These are phyloP conservation scores for Chromoteleia sp. DNA, from an alignment of 2,888 invertebrate genomes.

Conservation along the genomic window DNA sequence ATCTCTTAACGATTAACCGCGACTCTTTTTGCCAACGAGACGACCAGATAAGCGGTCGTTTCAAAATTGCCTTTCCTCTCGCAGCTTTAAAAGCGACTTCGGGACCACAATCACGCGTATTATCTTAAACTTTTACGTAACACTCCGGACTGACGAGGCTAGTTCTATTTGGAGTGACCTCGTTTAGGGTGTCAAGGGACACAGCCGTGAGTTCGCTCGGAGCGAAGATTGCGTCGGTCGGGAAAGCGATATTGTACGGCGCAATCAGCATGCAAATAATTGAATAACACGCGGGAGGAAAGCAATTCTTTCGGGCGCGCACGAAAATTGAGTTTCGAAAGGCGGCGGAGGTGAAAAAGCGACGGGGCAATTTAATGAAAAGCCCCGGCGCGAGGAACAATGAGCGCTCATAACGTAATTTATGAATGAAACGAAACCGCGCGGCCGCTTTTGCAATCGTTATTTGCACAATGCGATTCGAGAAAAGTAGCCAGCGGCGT, in stretches of 20 bases:
- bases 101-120: conserved; percentile 37
- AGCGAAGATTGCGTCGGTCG: conserved; percentile 53
- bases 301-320: conserved; percentile 10
- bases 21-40: no score
- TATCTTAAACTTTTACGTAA: conserved; percentile 54
- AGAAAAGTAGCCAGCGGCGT: conserved; percentile 56
- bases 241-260: conserved; percentile 46
- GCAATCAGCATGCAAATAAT: conserved; percentile 58
- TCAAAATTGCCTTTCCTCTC: no score
- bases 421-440: conserved; percentile 61
- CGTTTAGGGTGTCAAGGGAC: conserved; percentile 73
- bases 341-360: not conserved
- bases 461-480: conserved; percentile 49
- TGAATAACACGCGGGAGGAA: conserved; percentile 35
- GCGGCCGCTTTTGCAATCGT: conserved; percentile 38
- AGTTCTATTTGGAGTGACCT: conserved; percentile 75
- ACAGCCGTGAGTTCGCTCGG: conserved; percentile 51
- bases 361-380: conserved; percentile 22
- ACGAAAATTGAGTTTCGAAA: conserved; percentile 20
- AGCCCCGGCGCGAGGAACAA: conserved; percentile 37
- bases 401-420: conserved; percentile 42
- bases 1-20: no score
- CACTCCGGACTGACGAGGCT: conserved; percentile 71
- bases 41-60: no score
- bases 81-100: not conserved